Percentiles rank a stretch among this genome's conserved stretches.
Evolutionary conservation across 2,113 vertebrate species (phyloP).

Genomic region (Brienomyrus brachyistius): DNA sequence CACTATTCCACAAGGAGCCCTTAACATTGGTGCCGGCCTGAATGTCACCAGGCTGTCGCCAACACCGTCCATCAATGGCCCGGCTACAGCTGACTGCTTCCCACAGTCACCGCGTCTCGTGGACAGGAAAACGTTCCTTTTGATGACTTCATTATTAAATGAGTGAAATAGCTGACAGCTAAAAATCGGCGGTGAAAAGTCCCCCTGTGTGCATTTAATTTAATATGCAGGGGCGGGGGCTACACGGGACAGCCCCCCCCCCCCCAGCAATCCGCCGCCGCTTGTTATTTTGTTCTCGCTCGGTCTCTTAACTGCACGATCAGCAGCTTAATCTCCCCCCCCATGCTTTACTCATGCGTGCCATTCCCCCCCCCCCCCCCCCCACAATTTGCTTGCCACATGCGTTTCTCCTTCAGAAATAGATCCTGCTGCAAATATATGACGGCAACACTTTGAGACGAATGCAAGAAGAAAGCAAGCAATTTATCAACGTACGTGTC

Average conservation of each 20-base stretch:
- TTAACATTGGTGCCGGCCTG: neutral
- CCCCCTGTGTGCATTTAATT: constrained; percentile 14
- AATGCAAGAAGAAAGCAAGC: neutral
- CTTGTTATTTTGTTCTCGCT: constrained; percentile 2
- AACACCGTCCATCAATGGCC: neutral
- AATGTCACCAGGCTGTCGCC: neutral
- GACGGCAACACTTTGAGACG: neutral
- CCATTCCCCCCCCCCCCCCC: neutral
- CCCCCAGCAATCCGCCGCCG: neutral
- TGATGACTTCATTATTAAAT: constrained; percentile 5
- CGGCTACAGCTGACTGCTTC: neutral
- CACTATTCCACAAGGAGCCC: neutral
- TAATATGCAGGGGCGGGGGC: constrained; percentile 13
- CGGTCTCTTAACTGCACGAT: constrained; percentile 9
- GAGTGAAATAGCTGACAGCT: constrained; percentile 17
- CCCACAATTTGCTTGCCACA: neutral
- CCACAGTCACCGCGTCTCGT: neutral
- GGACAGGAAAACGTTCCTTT: neutral
- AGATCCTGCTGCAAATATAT: neutral
- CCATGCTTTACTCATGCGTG: neutral
- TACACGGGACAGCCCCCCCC: neutral
- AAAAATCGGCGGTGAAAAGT: neutral
- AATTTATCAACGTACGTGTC: neutral
- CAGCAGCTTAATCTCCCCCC: neutral
- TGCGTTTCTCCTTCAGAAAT: neutral